Evolutionary conservation across 2,888 invertebrate species (phyloP).

Genomic region (Crossocerus cetratus): DNA sequence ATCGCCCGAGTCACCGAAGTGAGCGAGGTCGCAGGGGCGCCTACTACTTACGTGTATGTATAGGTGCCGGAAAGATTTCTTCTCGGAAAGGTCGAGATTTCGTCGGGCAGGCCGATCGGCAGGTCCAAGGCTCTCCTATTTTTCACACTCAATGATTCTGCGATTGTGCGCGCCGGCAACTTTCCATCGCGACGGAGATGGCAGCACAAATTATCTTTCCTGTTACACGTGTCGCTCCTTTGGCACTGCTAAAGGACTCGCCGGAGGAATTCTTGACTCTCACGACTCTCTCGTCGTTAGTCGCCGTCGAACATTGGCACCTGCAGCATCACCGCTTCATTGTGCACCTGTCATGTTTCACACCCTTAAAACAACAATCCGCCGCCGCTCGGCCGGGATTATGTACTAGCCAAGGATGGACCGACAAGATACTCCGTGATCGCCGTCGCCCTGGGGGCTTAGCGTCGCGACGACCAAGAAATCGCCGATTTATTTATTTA

Average conservation of each 20-base stretch:
- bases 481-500: slow-evolving; percentile 72
- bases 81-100: not conserved
- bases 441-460: not conserved
- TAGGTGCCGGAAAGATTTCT: slow-evolving; percentile 1
- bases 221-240: slow-evolving; percentile 41
- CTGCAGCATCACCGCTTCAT: slow-evolving; percentile 70
- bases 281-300: slow-evolving; percentile 52
- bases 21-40: not conserved
- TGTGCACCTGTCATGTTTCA: slow-evolving; percentile 75
- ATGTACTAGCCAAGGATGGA: slow-evolving; percentile 49
- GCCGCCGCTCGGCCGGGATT: slow-evolving; percentile 67
- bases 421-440: slow-evolving; percentile 16
- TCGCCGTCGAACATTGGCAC: slow-evolving; percentile 63
- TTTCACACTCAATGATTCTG: slow-evolving; percentile 41
- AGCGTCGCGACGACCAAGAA: slow-evolving; percentile 45
- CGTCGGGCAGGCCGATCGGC: slow-evolving; percentile 3
- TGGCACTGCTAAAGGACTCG: slow-evolving; percentile 14
- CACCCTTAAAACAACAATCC: slow-evolving; percentile 75
- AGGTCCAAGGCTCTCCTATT: slow-evolving; percentile 1
- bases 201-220: slow-evolving; percentile 51
- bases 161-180: slow-evolving; percentile 47
- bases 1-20: not conserved
- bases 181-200: slow-evolving; percentile 35
- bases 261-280: slow-evolving; percentile 49
- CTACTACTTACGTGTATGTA: not conserved